A percentile compares a stretch with the other conserved stretches of the same genome.
Evolutionary conservation across 2,797 vertebrate species (phyloP).

Genomic region (Xenentodon cancila): DNA sequence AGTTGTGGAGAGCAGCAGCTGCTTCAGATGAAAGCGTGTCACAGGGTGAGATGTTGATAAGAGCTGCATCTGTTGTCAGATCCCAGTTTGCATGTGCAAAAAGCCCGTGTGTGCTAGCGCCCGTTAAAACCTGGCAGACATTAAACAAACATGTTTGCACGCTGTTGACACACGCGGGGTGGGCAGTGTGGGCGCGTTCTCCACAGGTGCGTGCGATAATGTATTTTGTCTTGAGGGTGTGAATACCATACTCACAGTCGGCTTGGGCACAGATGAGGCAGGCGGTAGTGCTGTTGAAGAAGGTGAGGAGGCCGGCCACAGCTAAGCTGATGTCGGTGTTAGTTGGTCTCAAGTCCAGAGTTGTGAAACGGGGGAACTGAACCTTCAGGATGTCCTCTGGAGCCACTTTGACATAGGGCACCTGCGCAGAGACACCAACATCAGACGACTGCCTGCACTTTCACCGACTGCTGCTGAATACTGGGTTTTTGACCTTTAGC

Average conservation of each 20-base stretch:
- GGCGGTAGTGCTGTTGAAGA: constrained; percentile 96
- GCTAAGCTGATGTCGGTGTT: constrained; percentile 97
- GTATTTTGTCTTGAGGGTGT: constrained; percentile 30
- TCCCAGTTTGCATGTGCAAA: constrained; percentile 34
- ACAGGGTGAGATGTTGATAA: constrained; percentile 56
- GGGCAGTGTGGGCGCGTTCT: constrained; percentile 14
- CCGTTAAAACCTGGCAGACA: constrained; percentile 50
- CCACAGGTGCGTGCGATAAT: constrained; percentile 14
- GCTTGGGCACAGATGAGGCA: constrained; percentile 99
- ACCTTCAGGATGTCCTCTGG: constrained; percentile 96
- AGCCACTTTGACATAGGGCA: constrained; percentile 98
- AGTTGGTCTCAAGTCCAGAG: constrained; percentile 95
- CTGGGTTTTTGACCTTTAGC: constrained; percentile 4
- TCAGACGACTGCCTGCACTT: constrained; percentile 28
- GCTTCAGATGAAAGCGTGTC: constrained; percentile 47
- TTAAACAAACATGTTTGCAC: constrained; percentile 46
- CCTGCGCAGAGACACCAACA: constrained; percentile 76
- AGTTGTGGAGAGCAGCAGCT: constrained; percentile 50
- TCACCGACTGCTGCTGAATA: not conserved
- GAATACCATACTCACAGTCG: constrained; percentile 89
- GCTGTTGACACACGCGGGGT: constrained; percentile 37
- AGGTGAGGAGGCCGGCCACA: constrained; percentile 93
- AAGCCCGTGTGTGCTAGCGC: constrained; percentile 34
- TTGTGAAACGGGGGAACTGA: constrained; percentile 97
- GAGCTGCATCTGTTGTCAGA: constrained; percentile 58